Percentiles rank a stretch among this genome's conserved stretches.
Evolutionary conservation across 2,113 vertebrate genomes (phyloP).

Genomic region (Seriola aureovittata): DNA sequence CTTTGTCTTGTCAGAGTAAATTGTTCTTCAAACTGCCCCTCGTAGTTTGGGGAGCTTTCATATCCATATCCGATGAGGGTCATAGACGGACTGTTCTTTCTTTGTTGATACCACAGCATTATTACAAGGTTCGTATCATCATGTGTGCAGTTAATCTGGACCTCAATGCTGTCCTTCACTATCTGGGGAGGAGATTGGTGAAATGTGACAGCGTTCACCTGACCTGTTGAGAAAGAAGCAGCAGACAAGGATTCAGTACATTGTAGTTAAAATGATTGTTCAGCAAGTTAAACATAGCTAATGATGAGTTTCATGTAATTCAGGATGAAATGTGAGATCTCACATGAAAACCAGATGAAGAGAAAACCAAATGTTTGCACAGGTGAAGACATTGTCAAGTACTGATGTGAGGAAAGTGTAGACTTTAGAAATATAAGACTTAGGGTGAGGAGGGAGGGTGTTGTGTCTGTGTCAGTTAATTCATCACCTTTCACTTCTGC

Average conservation of each 20-base stretch:
- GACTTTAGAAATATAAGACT: not conserved
- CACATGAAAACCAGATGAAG: conserved; percentile 54
- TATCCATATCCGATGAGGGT: conserved; percentile 68
- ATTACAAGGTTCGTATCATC: rapidly evolving
- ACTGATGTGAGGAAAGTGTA: not conserved
- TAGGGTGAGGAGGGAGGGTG: not conserved
- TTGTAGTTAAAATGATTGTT: rapidly evolving
- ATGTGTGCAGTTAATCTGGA: conserved; percentile 67
- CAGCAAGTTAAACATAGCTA: not conserved
- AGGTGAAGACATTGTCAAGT: conserved; percentile 42
- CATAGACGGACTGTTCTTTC: conserved; percentile 15
- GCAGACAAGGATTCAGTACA: rapidly evolving
- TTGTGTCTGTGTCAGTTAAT: not conserved
- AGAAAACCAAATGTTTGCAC: conserved; percentile 9
- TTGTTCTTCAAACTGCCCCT: conserved; percentile 41
- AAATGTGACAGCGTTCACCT: conserved; percentile 41
- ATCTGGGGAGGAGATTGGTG: conserved; percentile 43
- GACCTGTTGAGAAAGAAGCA: conserved; percentile 42
- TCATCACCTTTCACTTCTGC: not conserved
- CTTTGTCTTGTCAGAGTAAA: conserved; percentile 39
- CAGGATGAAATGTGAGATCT: conserved; percentile 8
- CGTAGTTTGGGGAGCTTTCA: not conserved
- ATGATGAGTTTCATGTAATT: not conserved
- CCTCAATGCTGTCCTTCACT: not conserved
- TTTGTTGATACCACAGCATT: conserved; percentile 79